Base-by-base conservation (phyloP, 64 coral and sea anemone genomes). In the Hydrozoanthus tunicans region DNA sequence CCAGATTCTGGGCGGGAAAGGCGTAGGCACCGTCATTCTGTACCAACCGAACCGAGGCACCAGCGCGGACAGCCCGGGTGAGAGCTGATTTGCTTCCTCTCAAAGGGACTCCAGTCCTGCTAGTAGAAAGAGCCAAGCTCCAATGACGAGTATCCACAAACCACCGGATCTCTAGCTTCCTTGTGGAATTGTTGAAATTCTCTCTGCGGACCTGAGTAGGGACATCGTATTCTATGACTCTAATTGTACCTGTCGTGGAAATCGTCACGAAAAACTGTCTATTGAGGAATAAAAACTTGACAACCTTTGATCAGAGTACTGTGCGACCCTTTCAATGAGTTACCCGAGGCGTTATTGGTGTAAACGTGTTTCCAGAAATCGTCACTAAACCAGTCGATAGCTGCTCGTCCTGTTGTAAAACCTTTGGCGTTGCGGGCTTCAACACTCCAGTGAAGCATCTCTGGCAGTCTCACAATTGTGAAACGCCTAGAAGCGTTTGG, bases 361-460 rank as follows among this genome's bases (percentile, higher is more conserved):
- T 43, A 43, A 43, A 43, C 32, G 32, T 43, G 32, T 43, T 43
- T 43, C 32, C 32, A 43, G 32, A 43, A 43, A 43, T 43, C 32
- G 32, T 43, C 32, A 43, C 32, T 43, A 43, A 43, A 43, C 32
- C 32, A 43, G 32, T 61, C 9, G 70, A 63, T 26, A 11, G 80
- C 69, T 6, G 91, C 95, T 13, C 77, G 92, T 64, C 89, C 89
- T 17, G 52, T 62, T n/a, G 59, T 94, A 83, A 94, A 90, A 78
- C 92, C 95, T 58, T 92, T 65, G 11, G 69, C 67, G 5, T 25
- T 23, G 77, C 92, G 95, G 58, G n/a, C 56, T 72, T 89, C 95
- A 14, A 90, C 92, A 79, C 32, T 89, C 95, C 95, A 97, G 57
- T 92, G 95, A 89, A 92, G 94, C 95, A 94, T 94, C 90, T 92